Evolutionary conservation across 2,797 vertebrate species (phyloP).

Genomic region (Sandelia bainsii): DNA sequence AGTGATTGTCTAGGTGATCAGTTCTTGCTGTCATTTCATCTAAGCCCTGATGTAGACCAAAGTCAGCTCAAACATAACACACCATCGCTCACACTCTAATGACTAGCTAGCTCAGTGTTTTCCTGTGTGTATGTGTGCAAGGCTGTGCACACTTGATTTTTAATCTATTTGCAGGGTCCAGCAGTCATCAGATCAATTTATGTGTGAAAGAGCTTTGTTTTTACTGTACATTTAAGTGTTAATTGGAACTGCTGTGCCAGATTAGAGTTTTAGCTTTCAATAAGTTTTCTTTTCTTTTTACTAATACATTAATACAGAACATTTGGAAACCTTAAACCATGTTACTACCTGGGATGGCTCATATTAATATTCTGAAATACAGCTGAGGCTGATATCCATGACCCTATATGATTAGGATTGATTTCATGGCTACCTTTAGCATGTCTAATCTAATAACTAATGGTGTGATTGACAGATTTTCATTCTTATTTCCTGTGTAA

Average conservation of each 20-base stretch:
- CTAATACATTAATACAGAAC: not conserved
- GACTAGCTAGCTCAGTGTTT: constrained; percentile 33
- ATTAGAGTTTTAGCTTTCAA: constrained; percentile 3
- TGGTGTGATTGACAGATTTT: constrained; percentile 31
- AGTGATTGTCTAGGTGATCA: constrained; percentile 48
- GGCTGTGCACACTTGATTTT: constrained; percentile 11
- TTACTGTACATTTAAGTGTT: constrained; percentile 10
- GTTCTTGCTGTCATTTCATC: constrained; percentile 47
- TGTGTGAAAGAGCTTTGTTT: not conserved
- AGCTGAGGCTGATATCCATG: not conserved
- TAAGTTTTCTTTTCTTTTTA: not conserved
- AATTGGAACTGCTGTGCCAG: constrained; percentile 3
- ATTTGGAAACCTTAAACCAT: not conserved
- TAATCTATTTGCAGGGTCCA: constrained; percentile 31
- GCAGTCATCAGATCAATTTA: constrained; percentile 27
- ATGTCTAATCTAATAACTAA: constrained; percentile 25
- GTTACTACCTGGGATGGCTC: not conserved
- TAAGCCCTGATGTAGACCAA: constrained; percentile 27
- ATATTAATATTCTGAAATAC: not conserved
- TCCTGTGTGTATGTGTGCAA: not conserved
- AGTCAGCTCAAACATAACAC: constrained; percentile 59
- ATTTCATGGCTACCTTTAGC: constrained; percentile 6
- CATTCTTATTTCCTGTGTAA: constrained; percentile 23
- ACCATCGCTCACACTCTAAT: constrained; percentile 63
- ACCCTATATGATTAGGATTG: not conserved